phyloP scores from a whole-genome alignment of 1,140 invertebrate species.

The Diabrotica virgifera region DNA sequence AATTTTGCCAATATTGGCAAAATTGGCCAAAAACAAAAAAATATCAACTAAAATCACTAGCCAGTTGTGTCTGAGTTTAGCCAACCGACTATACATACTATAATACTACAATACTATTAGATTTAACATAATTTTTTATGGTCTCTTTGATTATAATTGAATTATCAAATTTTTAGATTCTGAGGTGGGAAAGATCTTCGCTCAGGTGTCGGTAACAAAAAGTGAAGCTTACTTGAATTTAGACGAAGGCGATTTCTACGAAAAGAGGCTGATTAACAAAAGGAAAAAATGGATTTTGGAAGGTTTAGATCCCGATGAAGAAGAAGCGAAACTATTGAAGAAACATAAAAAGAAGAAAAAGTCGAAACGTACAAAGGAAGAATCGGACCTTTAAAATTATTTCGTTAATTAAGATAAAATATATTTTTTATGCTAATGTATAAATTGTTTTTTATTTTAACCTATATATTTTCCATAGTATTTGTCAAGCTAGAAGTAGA shows the following conservation, averaged over 20 bases:
- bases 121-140: no score
- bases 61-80: no score
- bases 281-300: slow-evolving; percentile 83
- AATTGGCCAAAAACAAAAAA: no score
- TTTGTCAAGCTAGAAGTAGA: no score
- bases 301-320: slow-evolving; percentile 76
- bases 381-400: neutral
- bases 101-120: no score
- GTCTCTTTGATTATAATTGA: neutral
- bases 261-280: slow-evolving; percentile 83
- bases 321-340: slow-evolving; percentile 59
- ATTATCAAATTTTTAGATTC: slow-evolving; percentile 59
- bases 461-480: no score
- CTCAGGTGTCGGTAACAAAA: slow-evolving; percentile 86
- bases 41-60: no score
- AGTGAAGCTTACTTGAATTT: slow-evolving; percentile 89
- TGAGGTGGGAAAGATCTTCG: slow-evolving; percentile 82
- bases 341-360: slow-evolving; percentile 50
- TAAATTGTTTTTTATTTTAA: neutral
- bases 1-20: no score
- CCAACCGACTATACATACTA: no score
- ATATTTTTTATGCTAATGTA: neutral
- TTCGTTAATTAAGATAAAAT: neutral
- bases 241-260: slow-evolving; percentile 89
- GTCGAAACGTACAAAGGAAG: slow-evolving; percentile 24